Base-by-base conservation (phyloP, 2,113 vertebrate genomes). In the Saccopteryx bilineata region DNA sequence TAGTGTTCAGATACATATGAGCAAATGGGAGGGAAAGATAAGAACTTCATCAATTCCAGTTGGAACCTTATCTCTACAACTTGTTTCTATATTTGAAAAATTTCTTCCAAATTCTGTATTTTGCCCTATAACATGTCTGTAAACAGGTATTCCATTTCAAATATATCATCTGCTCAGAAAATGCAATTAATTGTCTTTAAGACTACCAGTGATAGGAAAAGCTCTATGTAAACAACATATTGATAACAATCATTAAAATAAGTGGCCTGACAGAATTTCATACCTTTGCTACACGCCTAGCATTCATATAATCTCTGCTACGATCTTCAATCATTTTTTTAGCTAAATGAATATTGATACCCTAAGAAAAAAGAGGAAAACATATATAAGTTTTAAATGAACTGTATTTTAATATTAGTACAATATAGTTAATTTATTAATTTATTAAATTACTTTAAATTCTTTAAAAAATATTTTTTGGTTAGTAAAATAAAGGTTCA, bases 281-380 rank as follows among this genome's bases (percentile, higher is more conserved):
- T 98, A 99, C 99, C 99, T 99, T 99, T 92, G 99, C 99, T 65
- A 99, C 99, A 91, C 99, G 99, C 92, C 99, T 99, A 84, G 99
- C 99, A 24, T 99, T 99, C 99, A 99, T 99, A 96, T 99, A 99
- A 98, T 99, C 99, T 98, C 99, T 99, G 98, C 99, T 99, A 83
- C 99, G 99, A 98, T 99, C 99, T 98, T 99, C 99, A 84, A 99
- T 99, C 99, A 99, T 99, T 98, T 99, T 99, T 98, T 99, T 99
- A 92, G 99, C 99, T 98, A 99, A 98, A 97, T 99, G 99, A 96
- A 99, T 99, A 97, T 99, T 99, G 97, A 99, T 99, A 92, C 99
- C 99, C 99, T 99, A 96, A 52, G 54, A 96, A 78, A 96, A 94
- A 98, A 56, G 46, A 96, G 21, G 81, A 46, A 85, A 93, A 63